Evolutionary conservation across 1,140 invertebrate species (phyloP).

Genomic region (Archivesica marissinica): DNA sequence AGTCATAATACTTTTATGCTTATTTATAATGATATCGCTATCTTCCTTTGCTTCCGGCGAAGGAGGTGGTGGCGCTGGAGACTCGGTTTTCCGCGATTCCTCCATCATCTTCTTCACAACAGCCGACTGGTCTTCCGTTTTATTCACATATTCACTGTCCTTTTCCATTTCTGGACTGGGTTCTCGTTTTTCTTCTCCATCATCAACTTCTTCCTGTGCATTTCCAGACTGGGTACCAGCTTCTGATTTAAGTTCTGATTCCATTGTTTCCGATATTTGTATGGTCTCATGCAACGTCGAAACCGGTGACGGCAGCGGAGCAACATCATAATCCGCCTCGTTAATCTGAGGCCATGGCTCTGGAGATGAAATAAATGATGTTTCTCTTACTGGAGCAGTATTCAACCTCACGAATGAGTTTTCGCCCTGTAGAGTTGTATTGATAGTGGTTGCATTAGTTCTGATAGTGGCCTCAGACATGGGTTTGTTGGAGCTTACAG

Average conservation of each 20-base stretch:
- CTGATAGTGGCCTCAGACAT: constrained; percentile 18
- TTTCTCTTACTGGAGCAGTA: constrained; percentile 49
- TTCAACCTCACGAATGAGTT: constrained; percentile 50
- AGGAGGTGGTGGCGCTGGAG: constrained; percentile 76
- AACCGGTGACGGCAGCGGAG: constrained; percentile 50
- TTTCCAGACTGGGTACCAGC: background rate
- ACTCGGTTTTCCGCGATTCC: constrained; percentile 66
- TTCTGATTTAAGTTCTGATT: background rate
- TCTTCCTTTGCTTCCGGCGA: constrained; percentile 73
- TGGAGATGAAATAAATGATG: constrained; percentile 64
- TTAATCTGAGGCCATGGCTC: constrained; percentile 77
- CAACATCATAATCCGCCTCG: constrained; percentile 71
- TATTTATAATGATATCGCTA: constrained; percentile 56
- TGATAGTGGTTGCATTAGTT: constrained; percentile 34
- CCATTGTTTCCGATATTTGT: background rate
- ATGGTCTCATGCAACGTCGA: constrained; percentile 32
- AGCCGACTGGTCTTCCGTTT: constrained; percentile 16
- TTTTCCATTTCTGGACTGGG: constrained; percentile 28
- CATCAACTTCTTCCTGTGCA: background rate
- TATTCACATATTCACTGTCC: constrained; percentile 32
- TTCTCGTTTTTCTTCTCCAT: background rate
- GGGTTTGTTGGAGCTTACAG: constrained; percentile 37
- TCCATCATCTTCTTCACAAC: constrained; percentile 54
- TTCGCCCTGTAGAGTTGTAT: constrained; percentile 45
- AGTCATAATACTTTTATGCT: constrained; percentile 59